Evolutionary conservation across 2,888 invertebrate species (phyloP), one percentile per base, ranked within the genome.

Genomic region (Drosophila lutescens): DNA sequence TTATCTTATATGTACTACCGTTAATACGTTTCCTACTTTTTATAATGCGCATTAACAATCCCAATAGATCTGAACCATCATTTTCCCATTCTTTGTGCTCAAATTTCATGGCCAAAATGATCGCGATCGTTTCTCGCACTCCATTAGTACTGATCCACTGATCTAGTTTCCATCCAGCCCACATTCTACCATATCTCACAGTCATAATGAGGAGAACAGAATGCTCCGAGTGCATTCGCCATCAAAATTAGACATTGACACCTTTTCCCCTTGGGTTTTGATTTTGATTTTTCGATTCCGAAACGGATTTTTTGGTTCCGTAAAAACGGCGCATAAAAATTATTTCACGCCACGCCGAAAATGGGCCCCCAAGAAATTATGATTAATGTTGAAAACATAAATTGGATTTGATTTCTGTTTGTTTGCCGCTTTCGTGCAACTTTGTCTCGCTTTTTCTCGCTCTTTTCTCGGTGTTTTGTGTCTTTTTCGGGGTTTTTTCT

Each of bases 361-460:
- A 55, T 62, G 54, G 38, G 38, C 70, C 38, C 63, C 66, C 47
- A 47, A 43, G 40, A 86, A 85, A 85, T 88, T 77, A 85, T 85
- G 88, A 85, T 88, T 88, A 85, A 85, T 88, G 86, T 79, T 76
- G 74, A 76, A 74, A 78, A 70, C 72, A 70, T 74, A 79, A 81
- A 83, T 85, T 86, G 63, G 79, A 78, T 83, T 85, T 88, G 80
- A 80, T 86, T 86, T 88, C 63, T 84, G 80, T 88, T 88, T 86
- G 84, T 78, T 82, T 79, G 77, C 77, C 70, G 69, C 66, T 57
- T 63, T 72, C 74, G 46, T 63, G 70, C 41, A 47, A 54, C 55
- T 76, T 55, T 71, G 47, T 53, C 47, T 57, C 40, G 50, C 62
- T 51, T 54, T 68, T 59, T 63, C 49, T 56, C 30, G 59, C 20